phyloP scores from a whole-genome alignment of 2,888 invertebrate species.

The Ceratothoa steindachneri region DNA sequence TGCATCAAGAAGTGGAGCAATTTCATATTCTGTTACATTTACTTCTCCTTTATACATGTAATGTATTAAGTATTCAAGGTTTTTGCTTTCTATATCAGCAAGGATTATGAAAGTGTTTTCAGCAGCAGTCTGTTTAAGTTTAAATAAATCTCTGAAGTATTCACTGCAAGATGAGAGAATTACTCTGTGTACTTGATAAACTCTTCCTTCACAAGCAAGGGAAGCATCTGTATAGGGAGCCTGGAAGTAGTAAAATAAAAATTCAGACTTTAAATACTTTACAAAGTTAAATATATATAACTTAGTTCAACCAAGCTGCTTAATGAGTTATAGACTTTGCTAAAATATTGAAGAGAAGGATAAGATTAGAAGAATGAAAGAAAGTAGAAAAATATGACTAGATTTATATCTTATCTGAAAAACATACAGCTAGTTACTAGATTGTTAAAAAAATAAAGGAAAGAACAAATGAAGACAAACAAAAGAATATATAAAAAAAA shows the following conservation, averaged over 20 bases:
- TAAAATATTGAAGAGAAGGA: too few species aligned
- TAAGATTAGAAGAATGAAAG: too few species aligned
- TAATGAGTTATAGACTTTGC: too few species aligned
- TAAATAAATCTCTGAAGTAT: not conserved
- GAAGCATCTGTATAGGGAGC: conserved; percentile 1
- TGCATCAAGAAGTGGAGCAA: not conserved
- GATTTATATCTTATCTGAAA: too few species aligned
- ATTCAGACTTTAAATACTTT: too few species aligned
- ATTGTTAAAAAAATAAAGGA: too few species aligned
- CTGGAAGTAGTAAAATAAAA: not conserved
- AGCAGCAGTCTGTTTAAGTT: not conserved
- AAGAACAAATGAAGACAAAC: too few species aligned
- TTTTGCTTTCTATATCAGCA: not conserved
- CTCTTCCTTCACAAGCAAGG: not conserved
- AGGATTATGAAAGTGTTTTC: conserved; percentile 4
- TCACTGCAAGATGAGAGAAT: conserved; percentile 1
- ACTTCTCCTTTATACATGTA: conserved; percentile 7
- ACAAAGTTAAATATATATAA: too few species aligned
- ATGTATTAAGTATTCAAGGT: not conserved
- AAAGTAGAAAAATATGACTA: too few species aligned
- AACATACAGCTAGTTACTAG: too few species aligned
- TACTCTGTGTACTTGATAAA: not conserved
- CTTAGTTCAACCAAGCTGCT: too few species aligned
- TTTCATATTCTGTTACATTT: not conserved
- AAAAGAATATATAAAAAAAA: too few species aligned